Conservation (phyloP, 1,140 invertebrate genomes). For the Choristoneura fumiferana region DNA sequence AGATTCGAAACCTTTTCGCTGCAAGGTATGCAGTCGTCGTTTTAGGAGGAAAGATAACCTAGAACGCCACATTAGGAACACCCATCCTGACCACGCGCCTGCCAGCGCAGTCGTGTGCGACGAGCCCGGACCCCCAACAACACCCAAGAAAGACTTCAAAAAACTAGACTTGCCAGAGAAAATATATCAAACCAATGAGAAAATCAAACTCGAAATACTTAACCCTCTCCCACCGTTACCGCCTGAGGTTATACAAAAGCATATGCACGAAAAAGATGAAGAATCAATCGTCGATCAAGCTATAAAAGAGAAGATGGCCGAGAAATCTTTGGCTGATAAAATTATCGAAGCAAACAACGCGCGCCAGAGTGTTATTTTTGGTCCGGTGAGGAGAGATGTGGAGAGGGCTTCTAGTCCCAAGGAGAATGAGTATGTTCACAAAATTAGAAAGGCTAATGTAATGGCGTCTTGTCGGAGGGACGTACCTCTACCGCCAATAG, state of each 20-base stretch:
- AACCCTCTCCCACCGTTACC: constrained; percentile 57
- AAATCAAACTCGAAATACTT: constrained; percentile 48
- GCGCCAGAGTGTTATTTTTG: constrained; percentile 62
- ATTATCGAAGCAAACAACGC: constrained; percentile 67
- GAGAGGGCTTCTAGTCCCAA: constrained; percentile 40
- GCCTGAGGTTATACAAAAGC: constrained; percentile 53
- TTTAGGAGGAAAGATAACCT: constrained; percentile 83
- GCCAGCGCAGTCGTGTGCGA: constrained; percentile 53
- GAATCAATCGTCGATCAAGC: neutral
- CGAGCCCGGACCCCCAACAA: constrained; percentile 19
- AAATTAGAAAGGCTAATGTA: constrained; percentile 59
- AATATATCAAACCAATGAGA: constrained; percentile 38
- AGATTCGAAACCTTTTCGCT: constrained; percentile 79
- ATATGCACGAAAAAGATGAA: constrained; percentile 37
- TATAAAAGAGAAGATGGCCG: neutral
- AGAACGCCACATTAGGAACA: constrained; percentile 81
- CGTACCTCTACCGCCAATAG: constrained; percentile 53
- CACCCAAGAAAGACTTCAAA: neutral
- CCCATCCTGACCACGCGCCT: constrained; percentile 76
- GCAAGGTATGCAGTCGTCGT: constrained; percentile 79
- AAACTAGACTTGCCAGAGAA: constrained; percentile 1
- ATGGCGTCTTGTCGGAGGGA: constrained; percentile 32
- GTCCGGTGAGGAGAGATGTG: constrained; percentile 35
- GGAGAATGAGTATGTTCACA: constrained; percentile 57
- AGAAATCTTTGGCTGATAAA: neutral